These are phyloP conservation scores for Drosophila murphyi DNA, from an alignment of 1,140 invertebrate species.

Conservation along the genomic window DNA sequence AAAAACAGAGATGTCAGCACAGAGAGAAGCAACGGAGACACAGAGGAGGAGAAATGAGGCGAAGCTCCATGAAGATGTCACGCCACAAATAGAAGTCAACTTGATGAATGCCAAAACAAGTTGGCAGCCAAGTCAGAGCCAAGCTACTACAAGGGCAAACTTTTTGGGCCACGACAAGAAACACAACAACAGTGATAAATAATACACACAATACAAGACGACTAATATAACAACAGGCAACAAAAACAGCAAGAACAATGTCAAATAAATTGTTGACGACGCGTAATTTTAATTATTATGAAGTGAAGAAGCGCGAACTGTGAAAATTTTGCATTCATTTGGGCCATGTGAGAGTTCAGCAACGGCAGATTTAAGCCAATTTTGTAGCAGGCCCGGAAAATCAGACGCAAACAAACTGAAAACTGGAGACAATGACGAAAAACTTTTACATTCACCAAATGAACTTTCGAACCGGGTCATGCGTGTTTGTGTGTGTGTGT, in stretches of 20 bases:
- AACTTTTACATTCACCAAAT: slow-evolving; percentile 54
- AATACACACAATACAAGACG: slow-evolving; percentile 66
- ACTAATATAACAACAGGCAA: slow-evolving; percentile 41
- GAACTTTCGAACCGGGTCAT: slow-evolving; percentile 54
- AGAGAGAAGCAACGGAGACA: background rate
- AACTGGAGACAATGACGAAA: slow-evolving; percentile 61
- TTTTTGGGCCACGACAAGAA: slow-evolving; percentile 48
- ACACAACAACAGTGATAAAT: slow-evolving; percentile 64
- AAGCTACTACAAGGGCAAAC: slow-evolving; percentile 69
- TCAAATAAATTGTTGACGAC: slow-evolving; percentile 60
- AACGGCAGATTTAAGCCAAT: slow-evolving; percentile 22
- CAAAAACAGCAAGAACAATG: slow-evolving; percentile 38
- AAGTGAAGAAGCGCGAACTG: slow-evolving; percentile 62
- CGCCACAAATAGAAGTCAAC: slow-evolving; percentile 32
- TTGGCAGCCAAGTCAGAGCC: slow-evolving; percentile 66
- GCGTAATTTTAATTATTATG: slow-evolving; percentile 82
- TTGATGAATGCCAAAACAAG: slow-evolving; percentile 79
- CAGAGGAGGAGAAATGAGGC: background rate
- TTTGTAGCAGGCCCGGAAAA: slow-evolving; percentile 10
- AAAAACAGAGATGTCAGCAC: slow-evolving; percentile 25
- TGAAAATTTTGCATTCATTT: slow-evolving; percentile 80
- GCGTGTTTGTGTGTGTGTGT: slow-evolving; percentile 10
- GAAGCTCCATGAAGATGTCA: slow-evolving; percentile 37
- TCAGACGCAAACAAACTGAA: background rate
- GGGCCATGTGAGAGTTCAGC: slow-evolving; percentile 23